Conservation (phyloP, 2,888 invertebrate species). For the Lepidocyrtinus sp. region DNA sequence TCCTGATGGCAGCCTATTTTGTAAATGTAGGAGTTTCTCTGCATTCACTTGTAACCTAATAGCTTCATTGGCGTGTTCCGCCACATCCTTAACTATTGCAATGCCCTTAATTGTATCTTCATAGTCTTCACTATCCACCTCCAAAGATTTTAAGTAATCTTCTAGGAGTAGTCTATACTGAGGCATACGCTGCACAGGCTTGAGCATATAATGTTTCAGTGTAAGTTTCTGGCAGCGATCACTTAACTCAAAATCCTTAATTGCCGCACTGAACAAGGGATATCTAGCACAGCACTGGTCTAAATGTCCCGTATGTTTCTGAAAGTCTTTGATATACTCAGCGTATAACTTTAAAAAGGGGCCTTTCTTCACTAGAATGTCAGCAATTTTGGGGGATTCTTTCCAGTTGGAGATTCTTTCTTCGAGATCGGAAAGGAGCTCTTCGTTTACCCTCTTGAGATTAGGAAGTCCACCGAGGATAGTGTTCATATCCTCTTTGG, state of each 20-base stretch:
- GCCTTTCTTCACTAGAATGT: slow-evolving; percentile 77
- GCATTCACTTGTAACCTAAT: slow-evolving; percentile 76
- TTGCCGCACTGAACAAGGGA: slow-evolving; percentile 73
- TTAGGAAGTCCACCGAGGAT: slow-evolving; percentile 75
- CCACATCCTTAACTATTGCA: slow-evolving; percentile 76
- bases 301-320: slow-evolving; percentile 73
- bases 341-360: slow-evolving; percentile 77
- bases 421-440: slow-evolving; percentile 75
- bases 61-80: slow-evolving; percentile 76
- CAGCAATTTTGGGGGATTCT: slow-evolving; percentile 73
- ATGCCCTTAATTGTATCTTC: slow-evolving; percentile 77
- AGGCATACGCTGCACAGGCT: slow-evolving; percentile 78
- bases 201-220: slow-evolving; percentile 79
- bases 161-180: slow-evolving; percentile 78
- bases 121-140: slow-evolving; percentile 74
- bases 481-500: slow-evolving; percentile 73
- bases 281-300: slow-evolving; percentile 75
- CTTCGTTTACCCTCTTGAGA: slow-evolving; percentile 75
- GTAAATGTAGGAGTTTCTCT: slow-evolving; percentile 75
- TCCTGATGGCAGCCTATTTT: slow-evolving; percentile 73
- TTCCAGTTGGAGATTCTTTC: slow-evolving; percentile 74
- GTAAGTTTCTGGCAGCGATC: slow-evolving; percentile 75
- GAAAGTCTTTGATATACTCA: slow-evolving; percentile 76
- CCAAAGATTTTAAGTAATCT: slow-evolving; percentile 77
- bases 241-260: slow-evolving; percentile 74